Percentiles rank a stretch among this genome's conserved stretches.
Evolutionary conservation across 2,888 invertebrate species (phyloP).

Genomic region (Drepana falcataria): DNA sequence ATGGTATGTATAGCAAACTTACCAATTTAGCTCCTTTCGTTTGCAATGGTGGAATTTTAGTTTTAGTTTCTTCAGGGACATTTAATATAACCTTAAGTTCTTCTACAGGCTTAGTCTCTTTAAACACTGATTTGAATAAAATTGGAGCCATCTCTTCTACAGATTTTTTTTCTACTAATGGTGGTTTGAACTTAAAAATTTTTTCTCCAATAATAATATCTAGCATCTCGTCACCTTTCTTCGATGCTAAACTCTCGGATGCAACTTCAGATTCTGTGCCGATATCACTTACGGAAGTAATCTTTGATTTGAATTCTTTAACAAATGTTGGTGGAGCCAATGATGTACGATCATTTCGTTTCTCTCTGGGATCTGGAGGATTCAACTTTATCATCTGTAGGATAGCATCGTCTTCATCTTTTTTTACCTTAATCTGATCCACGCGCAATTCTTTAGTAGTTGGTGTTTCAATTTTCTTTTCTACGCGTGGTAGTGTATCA

Average conservation of each 20-base stretch:
- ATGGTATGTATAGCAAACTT: neutral
- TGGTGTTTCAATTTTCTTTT: slow-evolving; percentile 12
- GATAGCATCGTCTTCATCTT: slow-evolving; percentile 27
- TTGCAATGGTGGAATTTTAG: slow-evolving; percentile 1
- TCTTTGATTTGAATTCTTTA: slow-evolving; percentile 1
- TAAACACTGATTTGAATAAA: slow-evolving; percentile 28
- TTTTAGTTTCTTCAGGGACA: slow-evolving; percentile 8
- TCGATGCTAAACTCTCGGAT: slow-evolving; percentile 21
- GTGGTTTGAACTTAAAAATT: slow-evolving; percentile 34
- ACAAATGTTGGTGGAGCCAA: slow-evolving; percentile 9
- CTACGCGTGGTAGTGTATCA: slow-evolving; percentile 8
- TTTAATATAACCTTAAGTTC: neutral
- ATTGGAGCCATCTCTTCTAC: slow-evolving; percentile 21
- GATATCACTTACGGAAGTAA: slow-evolving; percentile 17
- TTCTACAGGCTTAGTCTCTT: slow-evolving; percentile 9
- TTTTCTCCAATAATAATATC: slow-evolving; percentile 47
- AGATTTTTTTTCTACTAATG: slow-evolving; percentile 13
- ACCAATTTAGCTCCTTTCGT: slow-evolving; percentile 7
- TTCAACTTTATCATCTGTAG: slow-evolving; percentile 33
- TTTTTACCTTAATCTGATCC: slow-evolving; percentile 25
- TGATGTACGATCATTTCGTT: slow-evolving; percentile 2
- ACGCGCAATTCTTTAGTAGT: slow-evolving; percentile 26
- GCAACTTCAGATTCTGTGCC: slow-evolving; percentile 33
- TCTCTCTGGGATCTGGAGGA: slow-evolving; percentile 16
- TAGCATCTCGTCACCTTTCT: slow-evolving; percentile 9